Conservation (phyloP, 2,888 invertebrate species). For the Noctua fimbriata region DNA sequence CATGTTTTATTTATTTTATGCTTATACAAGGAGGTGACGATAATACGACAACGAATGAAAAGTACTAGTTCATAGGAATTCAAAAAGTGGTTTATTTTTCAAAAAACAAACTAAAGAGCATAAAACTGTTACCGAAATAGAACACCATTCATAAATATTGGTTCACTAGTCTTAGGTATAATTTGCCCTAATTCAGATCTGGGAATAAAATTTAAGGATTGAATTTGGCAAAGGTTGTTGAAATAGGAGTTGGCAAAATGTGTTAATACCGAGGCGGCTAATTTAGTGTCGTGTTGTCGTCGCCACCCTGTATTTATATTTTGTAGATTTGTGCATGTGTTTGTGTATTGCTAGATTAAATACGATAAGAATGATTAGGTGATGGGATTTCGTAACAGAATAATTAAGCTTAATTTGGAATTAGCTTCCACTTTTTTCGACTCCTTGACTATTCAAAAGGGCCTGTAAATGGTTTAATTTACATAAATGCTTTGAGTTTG, state of each 20-base stretch:
- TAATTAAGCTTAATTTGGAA: neutral
- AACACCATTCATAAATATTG: no score
- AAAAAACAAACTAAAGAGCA: no score
- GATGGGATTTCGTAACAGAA: neutral
- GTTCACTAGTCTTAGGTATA: no score
- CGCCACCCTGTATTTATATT: neutral
- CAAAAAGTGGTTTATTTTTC: no score
- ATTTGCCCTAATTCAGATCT: neutral
- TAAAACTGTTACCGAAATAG: no score
- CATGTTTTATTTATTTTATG: constrained; percentile 67
- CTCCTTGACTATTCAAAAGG: neutral
- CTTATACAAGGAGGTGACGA: constrained; percentile 25
- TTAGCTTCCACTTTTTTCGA: neutral
- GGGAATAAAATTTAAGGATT: neutral
- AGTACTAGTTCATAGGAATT: no score
- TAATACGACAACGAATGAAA: neutral
- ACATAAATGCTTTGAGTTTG: neutral
- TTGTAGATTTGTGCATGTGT: constrained; percentile 15
- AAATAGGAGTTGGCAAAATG: no score
- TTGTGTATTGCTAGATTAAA: constrained; percentile 1
- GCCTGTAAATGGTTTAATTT: neutral
- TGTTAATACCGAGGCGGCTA: no score
- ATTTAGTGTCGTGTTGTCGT: neutral
- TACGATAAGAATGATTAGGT: neutral
- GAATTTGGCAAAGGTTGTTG: neutral